Base-by-base conservation (phyloP, 1,140 invertebrate genomes). In the Latrodectus geometricus region DNA sequence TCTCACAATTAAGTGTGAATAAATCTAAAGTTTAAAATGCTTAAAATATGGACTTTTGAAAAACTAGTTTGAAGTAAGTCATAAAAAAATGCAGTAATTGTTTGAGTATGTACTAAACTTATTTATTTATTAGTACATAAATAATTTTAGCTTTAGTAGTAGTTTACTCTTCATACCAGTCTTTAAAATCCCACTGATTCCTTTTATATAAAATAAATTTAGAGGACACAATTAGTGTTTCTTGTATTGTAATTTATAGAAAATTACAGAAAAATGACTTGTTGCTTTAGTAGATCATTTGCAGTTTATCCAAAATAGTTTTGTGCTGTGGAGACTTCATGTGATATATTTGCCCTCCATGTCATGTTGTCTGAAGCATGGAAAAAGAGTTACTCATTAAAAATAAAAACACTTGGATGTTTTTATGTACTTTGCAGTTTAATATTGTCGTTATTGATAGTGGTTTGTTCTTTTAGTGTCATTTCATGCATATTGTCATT, bases 321-420 rank as follows among this genome's bases (percentile, higher is more conserved):
- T 65, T 68, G 56, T 77, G 74, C 74, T 35, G 74, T 70, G 74
- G 56, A 78, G 61, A 68, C 83, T 84, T 68, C 35, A 70, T 86
- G 83, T 77, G 74, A 86, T 86, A 86, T 77, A 86, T 86, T 86
- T 77, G 75, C 83, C 83, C 83, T 86, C 83, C 83, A 86, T 84
- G 50, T 35, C 69, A 66, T 81, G 79, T 66, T 81, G 48, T 56
- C 56, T 50, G 48, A 81, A 72, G 79, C 66, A 81, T 70, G 79
- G 79, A 81, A 61, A 61, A 61, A 61, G 17, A 61, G 54, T 61
- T 61, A 61, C 54, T 61, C 54, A 61, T 61, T 61, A 11, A 61
- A 17, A 61, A 61, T 61, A 61, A 61, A 61, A 8, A 61, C 54
- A 61, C 54, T 14, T 61, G 17, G 54, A 8, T 61, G 54, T 61